Conservation (phyloP, 2,888 invertebrate genomes). For the Terebella lapidaria region DNA sequence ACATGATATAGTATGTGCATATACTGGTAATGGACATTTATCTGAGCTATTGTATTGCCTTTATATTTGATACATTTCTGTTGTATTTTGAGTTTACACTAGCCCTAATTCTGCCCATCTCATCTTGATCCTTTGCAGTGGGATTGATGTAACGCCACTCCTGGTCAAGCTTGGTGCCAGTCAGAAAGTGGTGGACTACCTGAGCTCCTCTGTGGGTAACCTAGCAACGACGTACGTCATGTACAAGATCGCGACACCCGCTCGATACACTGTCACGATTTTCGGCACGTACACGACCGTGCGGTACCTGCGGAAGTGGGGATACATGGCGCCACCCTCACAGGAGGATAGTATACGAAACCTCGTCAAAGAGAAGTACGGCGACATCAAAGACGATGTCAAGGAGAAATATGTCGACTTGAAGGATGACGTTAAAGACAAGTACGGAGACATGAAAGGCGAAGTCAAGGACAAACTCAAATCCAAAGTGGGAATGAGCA, state of each 20-base stretch:
- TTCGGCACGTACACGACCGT: slow-evolving; percentile 83
- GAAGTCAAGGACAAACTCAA: background rate
- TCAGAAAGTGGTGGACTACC: slow-evolving; percentile 71
- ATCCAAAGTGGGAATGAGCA: background rate
- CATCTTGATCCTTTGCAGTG: too few species aligned
- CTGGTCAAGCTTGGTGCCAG: slow-evolving; percentile 74
- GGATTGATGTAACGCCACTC: slow-evolving; percentile 78
- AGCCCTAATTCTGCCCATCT: too few species aligned
- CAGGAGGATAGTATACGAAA: slow-evolving; percentile 32
- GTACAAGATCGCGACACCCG: slow-evolving; percentile 88
- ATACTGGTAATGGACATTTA: too few species aligned
- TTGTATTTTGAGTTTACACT: too few species aligned
- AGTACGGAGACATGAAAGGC: background rate
- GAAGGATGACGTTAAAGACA: slow-evolving; percentile 6
- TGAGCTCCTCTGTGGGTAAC: slow-evolving; percentile 81
- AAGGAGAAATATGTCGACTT: slow-evolving; percentile 12
- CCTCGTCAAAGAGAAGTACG: slow-evolving; percentile 26
- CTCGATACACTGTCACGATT: slow-evolving; percentile 86
- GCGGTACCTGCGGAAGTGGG: slow-evolving; percentile 71
- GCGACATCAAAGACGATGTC: slow-evolving; percentile 10
- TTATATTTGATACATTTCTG: too few species aligned
- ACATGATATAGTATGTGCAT: too few species aligned
- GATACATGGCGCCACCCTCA: slow-evolving; percentile 79
- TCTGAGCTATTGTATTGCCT: too few species aligned
- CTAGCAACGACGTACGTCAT: slow-evolving; percentile 83